phyloP scores from a whole-genome alignment of 2,888 invertebrate species.

The Sesia bembeciformis region DNA sequence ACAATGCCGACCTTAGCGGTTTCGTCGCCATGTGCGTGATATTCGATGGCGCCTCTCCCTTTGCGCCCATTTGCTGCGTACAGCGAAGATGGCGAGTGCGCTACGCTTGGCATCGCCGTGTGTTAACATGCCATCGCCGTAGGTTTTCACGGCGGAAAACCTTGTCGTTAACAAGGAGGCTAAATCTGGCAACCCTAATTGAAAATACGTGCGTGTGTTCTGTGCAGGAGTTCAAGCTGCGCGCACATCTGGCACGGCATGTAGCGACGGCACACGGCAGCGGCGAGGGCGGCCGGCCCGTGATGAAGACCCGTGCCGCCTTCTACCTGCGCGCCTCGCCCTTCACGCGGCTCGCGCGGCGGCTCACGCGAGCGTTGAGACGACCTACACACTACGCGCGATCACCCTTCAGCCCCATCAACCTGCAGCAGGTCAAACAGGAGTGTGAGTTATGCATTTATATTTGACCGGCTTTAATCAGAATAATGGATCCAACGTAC shows the following conservation, averaged over 20 bases:
- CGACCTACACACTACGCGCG: conserved; percentile 90
- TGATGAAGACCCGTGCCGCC: conserved; percentile 97
- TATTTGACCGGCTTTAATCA: not conserved
- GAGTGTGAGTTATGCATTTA: conserved; percentile 78
- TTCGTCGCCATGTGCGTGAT: no score
- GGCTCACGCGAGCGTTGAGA: conserved; percentile 87
- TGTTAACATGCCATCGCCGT: not conserved
- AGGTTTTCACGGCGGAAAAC: no score
- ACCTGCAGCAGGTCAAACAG: conserved; percentile 87
- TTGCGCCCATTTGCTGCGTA: no score
- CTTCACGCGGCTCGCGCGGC: conserved; percentile 90
- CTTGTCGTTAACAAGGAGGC: no score
- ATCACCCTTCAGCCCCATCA: conserved; percentile 87
- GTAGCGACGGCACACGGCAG: conserved; percentile 92
- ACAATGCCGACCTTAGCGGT: no score
- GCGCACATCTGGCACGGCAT: conserved; percentile 94
- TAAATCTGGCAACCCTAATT: no score
- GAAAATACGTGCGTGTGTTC: conserved; percentile 2
- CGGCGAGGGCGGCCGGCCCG: conserved; percentile 84
- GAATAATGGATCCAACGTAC: no score
- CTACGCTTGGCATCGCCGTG: not conserved
- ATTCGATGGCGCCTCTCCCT: no score
- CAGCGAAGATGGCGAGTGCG: not conserved
- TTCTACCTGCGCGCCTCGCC: conserved; percentile 96
- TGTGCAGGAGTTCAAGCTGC: conserved; percentile 89